Base-by-base conservation (phyloP, 2,888 invertebrate genomes). In the Neoscelio sp. region DNA sequence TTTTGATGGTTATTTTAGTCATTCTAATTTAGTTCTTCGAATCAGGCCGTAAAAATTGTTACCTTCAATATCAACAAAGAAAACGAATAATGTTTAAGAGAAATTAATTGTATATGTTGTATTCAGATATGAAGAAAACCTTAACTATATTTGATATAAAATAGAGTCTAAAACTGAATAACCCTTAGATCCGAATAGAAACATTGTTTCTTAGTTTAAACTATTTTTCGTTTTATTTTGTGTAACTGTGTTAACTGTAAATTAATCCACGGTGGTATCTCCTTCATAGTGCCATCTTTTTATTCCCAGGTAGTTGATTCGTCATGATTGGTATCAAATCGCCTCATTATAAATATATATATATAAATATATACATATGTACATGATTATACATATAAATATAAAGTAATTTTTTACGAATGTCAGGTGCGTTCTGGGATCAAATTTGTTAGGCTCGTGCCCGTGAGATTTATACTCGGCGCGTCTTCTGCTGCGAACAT, bases 391-490 rank as follows among this genome's bases (percentile, higher is more conserved):
- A 76, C 56, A 77, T 77, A 71, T 77, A 80, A 80, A 76, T 75
- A 64, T 48, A 44, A 76, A 62, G 64, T 80, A 80, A 81, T 81
- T 81, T 80, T 81, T 78, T 81, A 79, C 78, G 80, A 80, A 71
- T 81, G 77, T 75, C 80, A 81, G 78, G 67, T 83, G 83, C 86
- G 85, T 87, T 86, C 86, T 87, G 86, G 88, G 88, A 87, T 87
- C 88, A 87, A 87, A 85, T 60, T 79, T 71, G 71, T 80, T 80
- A 74, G 73, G 62, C 78, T 73, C 73, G 56, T 73, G 73, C 68
- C 73, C 71, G 60, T 73, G 58, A 62, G 46, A 71, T 48, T 67
- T 67, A 65, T 58, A 74, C 48, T 18, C 18, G 50, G 46, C 68
- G 78, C 68, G 68, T 48, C 68, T 54, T 68, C 74, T 78, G 79